Evolutionary conservation across 1,140 invertebrate species (phyloP).

Genomic region (Oppia nitens): DNA sequence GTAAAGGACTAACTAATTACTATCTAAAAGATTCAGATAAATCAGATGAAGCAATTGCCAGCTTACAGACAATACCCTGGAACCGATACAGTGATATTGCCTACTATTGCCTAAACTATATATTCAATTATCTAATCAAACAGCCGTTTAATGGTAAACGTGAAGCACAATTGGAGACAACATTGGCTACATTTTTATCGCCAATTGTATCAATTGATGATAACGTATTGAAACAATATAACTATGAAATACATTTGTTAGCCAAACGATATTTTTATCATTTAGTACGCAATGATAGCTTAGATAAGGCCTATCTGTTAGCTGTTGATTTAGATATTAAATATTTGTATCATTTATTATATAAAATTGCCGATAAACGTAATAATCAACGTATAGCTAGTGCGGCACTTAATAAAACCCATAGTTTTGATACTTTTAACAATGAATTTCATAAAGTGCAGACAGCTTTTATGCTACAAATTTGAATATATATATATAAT

Average conservation of each 20-base stretch:
- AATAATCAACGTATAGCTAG: conserved; percentile 14
- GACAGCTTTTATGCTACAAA: neutral
- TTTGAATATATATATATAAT: neutral
- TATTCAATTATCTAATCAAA: conserved; percentile 18
- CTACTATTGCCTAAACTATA: conserved; percentile 18
- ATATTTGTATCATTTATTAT: conserved; percentile 19
- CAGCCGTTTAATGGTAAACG: conserved; percentile 11
- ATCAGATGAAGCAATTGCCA: conserved; percentile 18
- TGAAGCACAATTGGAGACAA: conserved; percentile 16
- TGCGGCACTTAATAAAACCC: conserved; percentile 15
- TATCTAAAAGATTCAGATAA: conserved; percentile 17
- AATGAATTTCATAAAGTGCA: no score
- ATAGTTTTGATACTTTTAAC: conserved; percentile 5
- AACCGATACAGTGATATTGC: conserved; percentile 10
- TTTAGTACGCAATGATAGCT: conserved; percentile 15
- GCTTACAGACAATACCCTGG: conserved; percentile 19
- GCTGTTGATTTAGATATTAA: conserved; percentile 19
- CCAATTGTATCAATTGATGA: conserved; percentile 14
- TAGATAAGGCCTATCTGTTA: conserved; percentile 20
- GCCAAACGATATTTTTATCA: conserved; percentile 21
- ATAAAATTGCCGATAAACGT: conserved; percentile 18
- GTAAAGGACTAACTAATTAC: conserved; percentile 12
- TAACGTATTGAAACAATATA: conserved; percentile 15
- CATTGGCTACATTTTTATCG: conserved; percentile 19
- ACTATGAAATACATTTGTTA: conserved; percentile 16